Evolutionary conservation across 2,797 vertebrate genomes (phyloP).

Genomic region (Scolopax rusticola): DNA sequence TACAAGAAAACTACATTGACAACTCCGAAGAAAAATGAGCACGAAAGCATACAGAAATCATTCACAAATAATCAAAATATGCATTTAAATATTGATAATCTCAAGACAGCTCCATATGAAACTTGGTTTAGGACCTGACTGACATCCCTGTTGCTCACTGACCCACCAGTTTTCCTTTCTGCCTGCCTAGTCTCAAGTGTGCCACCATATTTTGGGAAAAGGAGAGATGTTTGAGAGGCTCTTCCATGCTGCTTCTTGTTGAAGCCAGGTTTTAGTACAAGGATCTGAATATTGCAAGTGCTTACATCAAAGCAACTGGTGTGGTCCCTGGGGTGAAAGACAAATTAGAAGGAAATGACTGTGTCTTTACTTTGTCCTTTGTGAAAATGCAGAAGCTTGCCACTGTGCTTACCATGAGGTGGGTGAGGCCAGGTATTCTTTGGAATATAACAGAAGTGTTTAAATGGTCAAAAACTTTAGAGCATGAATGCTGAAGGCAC

Average conservation of each 20-base stretch:
- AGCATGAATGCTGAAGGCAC: neutral
- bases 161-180: neutral
- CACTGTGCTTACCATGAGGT: neutral
- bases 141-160: neutral
- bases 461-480: neutral
- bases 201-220: neutral
- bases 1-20: neutral
- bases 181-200: neutral
- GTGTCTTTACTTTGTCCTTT: neutral
- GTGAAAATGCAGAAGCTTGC: neutral
- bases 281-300: neutral
- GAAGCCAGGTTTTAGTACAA: neutral
- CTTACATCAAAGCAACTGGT: neutral
- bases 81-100: neutral
- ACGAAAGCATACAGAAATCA: neutral
- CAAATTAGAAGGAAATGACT: neutral
- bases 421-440: neutral
- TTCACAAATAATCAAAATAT: neutral
- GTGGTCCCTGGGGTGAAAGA: neutral
- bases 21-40: neutral
- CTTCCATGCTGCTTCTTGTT: neutral
- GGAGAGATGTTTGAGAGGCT: neutral
- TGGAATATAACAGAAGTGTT: neutral
- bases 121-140: neutral
- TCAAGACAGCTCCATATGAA: neutral